These are phyloP conservation scores for Ethmia dodecea DNA, from an alignment of 2,888 invertebrate genomes.

Conservation along the genomic window DNA sequence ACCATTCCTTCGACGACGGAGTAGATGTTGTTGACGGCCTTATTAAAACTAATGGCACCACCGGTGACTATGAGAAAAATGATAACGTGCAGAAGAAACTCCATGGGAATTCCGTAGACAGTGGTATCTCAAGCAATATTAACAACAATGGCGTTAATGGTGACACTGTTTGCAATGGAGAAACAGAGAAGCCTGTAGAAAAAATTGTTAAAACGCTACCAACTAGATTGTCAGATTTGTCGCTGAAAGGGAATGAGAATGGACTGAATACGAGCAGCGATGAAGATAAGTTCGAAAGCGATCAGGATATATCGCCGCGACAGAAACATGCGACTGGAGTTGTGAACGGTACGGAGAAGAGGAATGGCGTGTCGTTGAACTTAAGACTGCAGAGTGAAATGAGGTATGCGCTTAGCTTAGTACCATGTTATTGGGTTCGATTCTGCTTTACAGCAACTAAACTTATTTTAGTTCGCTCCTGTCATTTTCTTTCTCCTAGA, in stretches of 20 bases:
- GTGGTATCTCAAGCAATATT: constrained; percentile 59
- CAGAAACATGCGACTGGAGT: constrained; percentile 33
- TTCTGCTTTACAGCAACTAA: too few relatives aligned
- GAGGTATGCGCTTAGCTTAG: constrained; percentile 40
- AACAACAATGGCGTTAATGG: constrained; percentile 38
- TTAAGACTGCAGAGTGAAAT: constrained; percentile 65
- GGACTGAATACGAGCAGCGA: constrained; percentile 48
- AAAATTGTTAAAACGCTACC: constrained; percentile 37
- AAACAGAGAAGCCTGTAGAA: constrained; percentile 22
- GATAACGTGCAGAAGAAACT: constrained; percentile 43
- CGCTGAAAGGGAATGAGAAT: constrained; percentile 53
- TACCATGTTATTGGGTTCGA: too few relatives aligned
- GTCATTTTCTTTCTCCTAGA: too few relatives aligned
- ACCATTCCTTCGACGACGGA: constrained; percentile 66
- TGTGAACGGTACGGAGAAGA: constrained; percentile 42
- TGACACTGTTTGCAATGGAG: constrained; percentile 21
- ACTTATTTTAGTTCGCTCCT: too few relatives aligned
- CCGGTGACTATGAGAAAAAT: constrained; percentile 31
- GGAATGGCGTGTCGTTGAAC: constrained; percentile 61
- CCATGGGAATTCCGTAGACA: constrained; percentile 63
- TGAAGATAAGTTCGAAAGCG: constrained; percentile 59
- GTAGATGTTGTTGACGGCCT: constrained; percentile 59
- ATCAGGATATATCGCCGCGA: constrained; percentile 49
- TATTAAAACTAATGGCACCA: constrained; percentile 36
- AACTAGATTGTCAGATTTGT: constrained; percentile 54